Conservation (phyloP, 2,113 vertebrate genomes). For the Micromys minutus region DNA sequence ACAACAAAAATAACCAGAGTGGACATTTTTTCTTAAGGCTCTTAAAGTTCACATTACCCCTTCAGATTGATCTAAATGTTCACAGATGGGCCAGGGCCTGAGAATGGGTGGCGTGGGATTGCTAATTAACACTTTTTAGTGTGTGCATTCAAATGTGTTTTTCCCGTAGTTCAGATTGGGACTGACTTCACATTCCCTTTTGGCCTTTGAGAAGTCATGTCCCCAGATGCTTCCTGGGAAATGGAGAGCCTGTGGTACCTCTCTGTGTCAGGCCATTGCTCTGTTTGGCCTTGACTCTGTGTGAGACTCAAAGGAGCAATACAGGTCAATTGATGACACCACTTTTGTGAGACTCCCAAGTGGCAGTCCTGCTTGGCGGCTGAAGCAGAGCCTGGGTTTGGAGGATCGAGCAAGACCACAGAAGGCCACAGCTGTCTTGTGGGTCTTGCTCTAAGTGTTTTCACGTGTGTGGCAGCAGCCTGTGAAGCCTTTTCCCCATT, state of each 20-base stretch:
- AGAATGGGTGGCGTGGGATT: neutral
- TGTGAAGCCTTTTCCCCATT: neutral
- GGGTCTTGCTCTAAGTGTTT: neutral
- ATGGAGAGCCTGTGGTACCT: neutral
- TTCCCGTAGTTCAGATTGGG: neutral
- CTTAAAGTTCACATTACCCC: constrained; percentile 18
- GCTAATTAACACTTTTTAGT: neutral
- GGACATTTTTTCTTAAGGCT: constrained; percentile 27
- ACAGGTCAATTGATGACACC: neutral
- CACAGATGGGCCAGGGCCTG: neutral
- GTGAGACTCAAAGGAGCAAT: neutral
- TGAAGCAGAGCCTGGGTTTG: neutral
- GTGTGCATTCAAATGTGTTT: neutral
- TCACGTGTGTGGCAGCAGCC: neutral
- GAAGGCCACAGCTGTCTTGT: neutral
- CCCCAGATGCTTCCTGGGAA: neutral
- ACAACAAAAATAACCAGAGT: neutral
- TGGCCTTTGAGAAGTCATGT: neutral
- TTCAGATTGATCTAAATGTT: neutral
- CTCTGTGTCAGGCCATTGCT: neutral
- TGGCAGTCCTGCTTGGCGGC: neutral
- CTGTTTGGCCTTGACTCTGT: neutral
- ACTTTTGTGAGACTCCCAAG: neutral
- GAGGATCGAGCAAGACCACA: neutral
- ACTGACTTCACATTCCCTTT: neutral